These are phyloP conservation scores for Neotoxoptera formosana DNA, from an alignment of 1,140 invertebrate genomes.

Conservation along the genomic window DNA sequence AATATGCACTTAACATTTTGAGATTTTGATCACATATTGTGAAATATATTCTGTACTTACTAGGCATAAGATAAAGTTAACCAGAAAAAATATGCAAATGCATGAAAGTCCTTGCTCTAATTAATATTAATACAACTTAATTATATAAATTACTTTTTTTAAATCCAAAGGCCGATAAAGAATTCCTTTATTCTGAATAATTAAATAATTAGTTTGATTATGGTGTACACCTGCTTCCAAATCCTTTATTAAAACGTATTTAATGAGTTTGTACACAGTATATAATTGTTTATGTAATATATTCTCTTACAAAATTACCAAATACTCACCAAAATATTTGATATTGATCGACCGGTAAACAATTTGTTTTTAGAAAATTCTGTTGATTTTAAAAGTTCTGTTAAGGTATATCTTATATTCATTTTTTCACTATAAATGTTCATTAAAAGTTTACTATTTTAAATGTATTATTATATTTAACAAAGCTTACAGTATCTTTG, in stretches of 20 bases:
- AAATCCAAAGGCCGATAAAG: not conserved
- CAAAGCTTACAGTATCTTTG: not conserved
- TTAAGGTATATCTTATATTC: not conserved
- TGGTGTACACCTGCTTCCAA: not conserved
- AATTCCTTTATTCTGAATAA: constrained; percentile 43
- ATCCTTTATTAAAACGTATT: constrained; percentile 7
- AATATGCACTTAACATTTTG: no score
- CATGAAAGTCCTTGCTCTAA: no score
- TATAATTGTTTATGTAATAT: not conserved
- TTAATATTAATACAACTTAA: no score
- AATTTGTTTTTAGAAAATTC: constrained; percentile 44
- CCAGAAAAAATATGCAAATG: no score
- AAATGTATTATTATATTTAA: not conserved
- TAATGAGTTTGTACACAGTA: not conserved
- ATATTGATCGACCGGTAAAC: not conserved
- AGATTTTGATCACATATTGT: no score
- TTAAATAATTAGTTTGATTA: not conserved
- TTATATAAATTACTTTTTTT: constrained; percentile 39
- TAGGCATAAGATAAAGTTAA: no score
- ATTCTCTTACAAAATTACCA: not conserved
- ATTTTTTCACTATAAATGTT: not conserved
- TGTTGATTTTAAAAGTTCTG: constrained; percentile 45
- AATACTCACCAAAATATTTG: constrained; percentile 49
- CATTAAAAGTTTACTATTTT: not conserved
- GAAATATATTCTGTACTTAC: no score